Conservation (phyloP, 2,797 vertebrate genomes). For the Coluber constrictor region DNA sequence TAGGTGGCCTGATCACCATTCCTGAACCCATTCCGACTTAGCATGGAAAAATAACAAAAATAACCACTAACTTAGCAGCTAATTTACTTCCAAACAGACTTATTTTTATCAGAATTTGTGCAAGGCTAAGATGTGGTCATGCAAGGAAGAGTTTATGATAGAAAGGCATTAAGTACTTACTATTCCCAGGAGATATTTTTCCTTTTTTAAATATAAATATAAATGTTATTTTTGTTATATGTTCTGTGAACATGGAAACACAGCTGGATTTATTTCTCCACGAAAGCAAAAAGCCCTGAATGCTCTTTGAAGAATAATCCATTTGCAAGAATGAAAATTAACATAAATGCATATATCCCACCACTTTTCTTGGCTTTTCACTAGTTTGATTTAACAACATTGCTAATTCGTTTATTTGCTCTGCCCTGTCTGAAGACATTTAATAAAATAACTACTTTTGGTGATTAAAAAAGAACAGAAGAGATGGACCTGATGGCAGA, state of each 20-base stretch:
- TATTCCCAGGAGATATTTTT: neutral
- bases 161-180: neutral
- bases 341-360: neutral
- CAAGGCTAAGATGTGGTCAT: neutral
- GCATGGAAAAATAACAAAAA: neutral
- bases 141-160: neutral
- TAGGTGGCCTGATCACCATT: neutral
- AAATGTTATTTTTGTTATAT: slow-evolving; percentile 7
- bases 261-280: slow-evolving; percentile 11
- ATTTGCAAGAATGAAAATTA: neutral
- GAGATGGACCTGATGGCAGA: neutral
- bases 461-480: neutral
- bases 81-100: neutral
- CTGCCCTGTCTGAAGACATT: neutral
- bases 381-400: neutral
- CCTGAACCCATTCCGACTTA: no score
- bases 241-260: slow-evolving; percentile 9
- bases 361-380: neutral
- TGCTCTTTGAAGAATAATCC: neutral
- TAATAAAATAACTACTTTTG: neutral
- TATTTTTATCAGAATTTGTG: neutral
- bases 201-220: slow-evolving; percentile 19
- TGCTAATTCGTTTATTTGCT: neutral
- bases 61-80: neutral
- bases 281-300: neutral